These are phyloP conservation scores for Cylas formicarius DNA, from an alignment of 1,140 invertebrate species.

Conservation along the genomic window DNA sequence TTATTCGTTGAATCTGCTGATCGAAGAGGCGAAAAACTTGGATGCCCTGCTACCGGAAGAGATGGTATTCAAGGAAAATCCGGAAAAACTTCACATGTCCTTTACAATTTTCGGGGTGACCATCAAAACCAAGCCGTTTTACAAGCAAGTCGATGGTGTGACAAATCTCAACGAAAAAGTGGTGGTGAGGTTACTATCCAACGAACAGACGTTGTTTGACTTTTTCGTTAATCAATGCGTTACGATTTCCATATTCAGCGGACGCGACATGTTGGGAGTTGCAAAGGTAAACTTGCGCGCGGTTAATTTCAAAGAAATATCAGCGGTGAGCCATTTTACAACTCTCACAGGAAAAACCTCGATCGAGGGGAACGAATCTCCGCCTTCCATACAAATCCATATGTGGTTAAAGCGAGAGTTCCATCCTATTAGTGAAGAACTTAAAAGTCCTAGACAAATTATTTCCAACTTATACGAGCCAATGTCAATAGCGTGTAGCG, in stretches of 20 bases:
- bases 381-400: constrained; percentile 18
- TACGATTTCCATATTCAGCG: constrained; percentile 28
- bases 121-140: constrained; percentile 36
- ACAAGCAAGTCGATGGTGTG: constrained; percentile 26
- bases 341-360: too few relatives aligned
- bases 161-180: constrained; percentile 34
- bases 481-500: constrained; percentile 2
- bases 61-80: constrained; percentile 29
- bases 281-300: constrained; percentile 26
- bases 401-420: constrained; percentile 18
- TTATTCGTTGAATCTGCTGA: constrained; percentile 29
- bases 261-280: constrained; percentile 27
- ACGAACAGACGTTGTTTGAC: constrained; percentile 20
- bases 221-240: constrained; percentile 32
- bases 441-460: too few relatives aligned
- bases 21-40: constrained; percentile 29
- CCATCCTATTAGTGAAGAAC: too few relatives aligned
- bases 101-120: constrained; percentile 35
- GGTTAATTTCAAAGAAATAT: constrained; percentile 13
- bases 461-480: constrained; percentile 7
- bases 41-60: constrained; percentile 34
- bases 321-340: constrained; percentile 3
- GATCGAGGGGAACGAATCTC: constrained; percentile 14
- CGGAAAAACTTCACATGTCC: constrained; percentile 29
- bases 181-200: constrained; percentile 33